A percentile compares a stretch with the other conserved stretches of the same genome.
Conservation (phyloP, 2,888 invertebrate species). For the Eustalomyia histrio region DNA sequence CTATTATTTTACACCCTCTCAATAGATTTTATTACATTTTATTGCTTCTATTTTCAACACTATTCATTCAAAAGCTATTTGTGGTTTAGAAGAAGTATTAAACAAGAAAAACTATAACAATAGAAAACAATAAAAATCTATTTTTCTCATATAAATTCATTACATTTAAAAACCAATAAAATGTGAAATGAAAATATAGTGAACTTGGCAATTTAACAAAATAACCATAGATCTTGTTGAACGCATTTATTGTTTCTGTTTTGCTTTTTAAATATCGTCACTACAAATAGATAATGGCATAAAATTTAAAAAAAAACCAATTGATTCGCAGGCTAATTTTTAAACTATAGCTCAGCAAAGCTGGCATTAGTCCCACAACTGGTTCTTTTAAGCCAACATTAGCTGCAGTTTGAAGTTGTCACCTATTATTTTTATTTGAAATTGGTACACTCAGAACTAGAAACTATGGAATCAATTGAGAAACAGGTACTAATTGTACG, state of each 20-base stretch:
- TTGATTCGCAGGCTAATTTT: too few species aligned
- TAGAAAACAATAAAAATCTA: constrained; percentile 53
- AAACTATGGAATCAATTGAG: too few species aligned
- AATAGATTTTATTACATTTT: constrained; percentile 52
- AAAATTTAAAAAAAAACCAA: too few species aligned
- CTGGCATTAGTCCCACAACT: too few species aligned
- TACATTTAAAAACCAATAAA: constrained; percentile 63
- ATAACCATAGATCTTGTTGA: constrained; percentile 60
- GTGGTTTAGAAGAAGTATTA: not conserved
- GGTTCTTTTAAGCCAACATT: too few species aligned
- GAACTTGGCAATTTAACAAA: constrained; percentile 64
- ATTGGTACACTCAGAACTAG: too few species aligned
- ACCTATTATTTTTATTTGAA: too few species aligned
- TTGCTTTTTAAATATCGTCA: not conserved
- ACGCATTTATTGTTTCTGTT: constrained; percentile 54
- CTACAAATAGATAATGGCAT: too few species aligned
- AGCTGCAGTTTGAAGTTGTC: too few species aligned
- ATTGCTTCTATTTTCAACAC: constrained; percentile 34
- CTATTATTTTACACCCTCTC: constrained; percentile 28
- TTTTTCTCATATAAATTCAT: constrained; percentile 64
- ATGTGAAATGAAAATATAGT: constrained; percentile 59
- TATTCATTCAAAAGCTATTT: constrained; percentile 15
- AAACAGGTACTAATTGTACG: too few species aligned
- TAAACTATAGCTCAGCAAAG: too few species aligned
- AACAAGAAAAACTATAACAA: not conserved